Conservation (phyloP, 2,797 vertebrate genomes). For the Cyprinella venusta region DNA sequence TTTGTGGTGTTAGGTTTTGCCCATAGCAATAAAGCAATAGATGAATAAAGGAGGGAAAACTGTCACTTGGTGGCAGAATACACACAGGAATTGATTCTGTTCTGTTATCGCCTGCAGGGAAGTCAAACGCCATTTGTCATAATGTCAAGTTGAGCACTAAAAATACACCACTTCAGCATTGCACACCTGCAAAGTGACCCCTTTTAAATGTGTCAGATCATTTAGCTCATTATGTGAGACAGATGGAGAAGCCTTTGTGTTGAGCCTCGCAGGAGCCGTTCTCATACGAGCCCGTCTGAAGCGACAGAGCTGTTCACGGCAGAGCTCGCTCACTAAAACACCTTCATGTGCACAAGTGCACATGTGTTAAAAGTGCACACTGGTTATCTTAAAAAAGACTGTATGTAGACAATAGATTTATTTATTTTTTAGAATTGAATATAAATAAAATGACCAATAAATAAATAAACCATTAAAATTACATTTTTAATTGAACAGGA, state of each 20-base stretch:
- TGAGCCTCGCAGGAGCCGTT: conserved; percentile 11
- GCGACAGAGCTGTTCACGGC: neutral
- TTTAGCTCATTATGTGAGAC: conserved; percentile 45
- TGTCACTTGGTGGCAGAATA: conserved; percentile 33
- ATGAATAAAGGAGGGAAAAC: neutral
- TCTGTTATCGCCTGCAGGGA: conserved; percentile 52
- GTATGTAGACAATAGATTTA: neutral
- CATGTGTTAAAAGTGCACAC: neutral
- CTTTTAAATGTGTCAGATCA: conserved; percentile 48
- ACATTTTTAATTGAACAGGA: neutral
- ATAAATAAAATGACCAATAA: neutral
- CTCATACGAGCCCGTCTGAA: conserved; percentile 22
- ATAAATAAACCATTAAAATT: neutral
- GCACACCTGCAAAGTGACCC: conserved; percentile 51
- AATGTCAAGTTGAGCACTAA: conserved; percentile 56
- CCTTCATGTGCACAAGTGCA: neutral
- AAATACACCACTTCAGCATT: conserved; percentile 55
- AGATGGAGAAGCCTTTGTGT: conserved; percentile 37
- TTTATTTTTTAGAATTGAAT: neutral
- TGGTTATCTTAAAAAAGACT: neutral
- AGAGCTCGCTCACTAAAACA: conserved; percentile 8
- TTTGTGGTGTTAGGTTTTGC: neutral
- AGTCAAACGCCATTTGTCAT: conserved; percentile 55
- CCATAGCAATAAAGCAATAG: conserved; percentile 24
- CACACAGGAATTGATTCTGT: conserved; percentile 20